Conservation (phyloP, 2,113 vertebrate genomes). For the Xenus cinereus region DNA sequence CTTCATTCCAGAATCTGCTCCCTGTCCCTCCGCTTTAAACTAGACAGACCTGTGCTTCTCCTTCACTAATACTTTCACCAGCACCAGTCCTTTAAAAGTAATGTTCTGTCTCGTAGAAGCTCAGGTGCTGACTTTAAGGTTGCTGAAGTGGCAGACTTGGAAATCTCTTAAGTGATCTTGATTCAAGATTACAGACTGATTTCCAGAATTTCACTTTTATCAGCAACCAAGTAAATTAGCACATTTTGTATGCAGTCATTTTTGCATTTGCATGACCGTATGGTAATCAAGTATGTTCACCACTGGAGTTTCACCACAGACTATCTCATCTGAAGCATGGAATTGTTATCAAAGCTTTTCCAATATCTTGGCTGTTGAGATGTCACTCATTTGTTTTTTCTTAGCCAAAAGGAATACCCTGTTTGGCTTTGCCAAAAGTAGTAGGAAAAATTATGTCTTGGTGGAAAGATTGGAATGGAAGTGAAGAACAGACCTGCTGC, state of each 20-base stretch:
- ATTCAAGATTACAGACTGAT: not conserved
- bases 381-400: not conserved
- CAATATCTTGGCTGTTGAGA: not conserved
- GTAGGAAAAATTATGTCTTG: not conserved
- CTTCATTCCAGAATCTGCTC: constrained; percentile 13
- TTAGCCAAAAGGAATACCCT: not conserved
- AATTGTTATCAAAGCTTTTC: not conserved
- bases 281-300: not conserved
- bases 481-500: not conserved
- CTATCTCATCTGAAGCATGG: not conserved
- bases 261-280: not conserved
- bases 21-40: constrained; percentile 14
- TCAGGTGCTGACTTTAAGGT: not conserved
- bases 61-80: not conserved
- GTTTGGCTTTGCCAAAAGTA: not conserved
- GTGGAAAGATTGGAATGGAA: not conserved
- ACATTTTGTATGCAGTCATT: not conserved
- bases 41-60: constrained; percentile 38
- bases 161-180: not conserved
- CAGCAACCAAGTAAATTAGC: not conserved
- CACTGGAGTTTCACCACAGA: not conserved
- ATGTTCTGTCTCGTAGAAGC: not conserved
- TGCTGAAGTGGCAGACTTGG: not conserved
- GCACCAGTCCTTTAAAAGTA: not conserved
- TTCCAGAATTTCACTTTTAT: not conserved